These are phyloP conservation scores for Brachyhypopomus occidentalis DNA, from an alignment of 2,113 vertebrate genomes.

Conservation along the genomic window DNA sequence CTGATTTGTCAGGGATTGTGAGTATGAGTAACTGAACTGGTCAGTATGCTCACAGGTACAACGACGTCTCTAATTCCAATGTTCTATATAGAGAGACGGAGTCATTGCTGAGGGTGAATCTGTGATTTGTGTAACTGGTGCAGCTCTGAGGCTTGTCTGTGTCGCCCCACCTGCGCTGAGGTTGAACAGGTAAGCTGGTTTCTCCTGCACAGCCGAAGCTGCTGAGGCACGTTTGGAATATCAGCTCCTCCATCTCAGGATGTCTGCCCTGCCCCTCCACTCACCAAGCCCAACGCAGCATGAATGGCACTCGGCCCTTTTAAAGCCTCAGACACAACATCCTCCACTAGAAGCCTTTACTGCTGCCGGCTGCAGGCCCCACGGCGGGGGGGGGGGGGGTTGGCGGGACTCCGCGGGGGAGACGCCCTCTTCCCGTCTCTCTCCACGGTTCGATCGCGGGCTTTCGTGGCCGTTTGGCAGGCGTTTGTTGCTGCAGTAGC, in stretches of 20 bases:
- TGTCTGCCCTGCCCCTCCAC: neutral
- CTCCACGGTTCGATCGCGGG: neutral
- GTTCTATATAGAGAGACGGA: neutral
- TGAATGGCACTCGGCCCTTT: neutral
- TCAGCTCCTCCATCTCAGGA: neutral
- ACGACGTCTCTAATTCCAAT: too few relatives aligned
- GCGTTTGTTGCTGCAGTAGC: neutral
- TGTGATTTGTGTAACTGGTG: neutral
- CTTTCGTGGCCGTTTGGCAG: neutral
- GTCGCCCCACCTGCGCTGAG: neutral
- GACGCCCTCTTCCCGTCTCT: neutral
- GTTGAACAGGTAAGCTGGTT: too few relatives aligned
- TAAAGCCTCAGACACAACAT: conserved; percentile 16
- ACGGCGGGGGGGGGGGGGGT: too few relatives aligned
- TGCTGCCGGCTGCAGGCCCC: neutral
- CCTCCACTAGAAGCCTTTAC: neutral
- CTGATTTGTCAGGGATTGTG: neutral
- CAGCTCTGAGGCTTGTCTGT: neutral
- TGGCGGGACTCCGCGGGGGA: neutral
- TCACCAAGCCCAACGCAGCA: neutral
- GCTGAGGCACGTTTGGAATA: conserved; percentile 18
- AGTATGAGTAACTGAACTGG: neutral
- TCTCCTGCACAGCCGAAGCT: neutral
- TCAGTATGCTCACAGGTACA: neutral
- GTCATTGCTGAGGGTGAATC: neutral